phyloP scores from a whole-genome alignment of 2,113 vertebrate genomes.

The Hippolais icterina region DNA sequence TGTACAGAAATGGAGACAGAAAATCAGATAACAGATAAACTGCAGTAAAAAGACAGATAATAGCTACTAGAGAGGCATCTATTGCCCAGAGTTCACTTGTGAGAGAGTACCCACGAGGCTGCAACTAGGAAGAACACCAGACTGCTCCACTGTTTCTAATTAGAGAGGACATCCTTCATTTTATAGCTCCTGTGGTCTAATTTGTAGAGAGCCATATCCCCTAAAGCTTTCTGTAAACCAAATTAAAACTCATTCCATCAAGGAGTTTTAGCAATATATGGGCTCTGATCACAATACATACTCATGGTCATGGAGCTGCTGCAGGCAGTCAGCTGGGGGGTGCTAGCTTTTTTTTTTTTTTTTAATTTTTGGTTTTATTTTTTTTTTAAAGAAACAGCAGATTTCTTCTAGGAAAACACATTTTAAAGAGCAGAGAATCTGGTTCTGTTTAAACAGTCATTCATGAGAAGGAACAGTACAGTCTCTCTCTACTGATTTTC shows the following conservation, averaged over 20 bases:
- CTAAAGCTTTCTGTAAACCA: constrained; percentile 66
- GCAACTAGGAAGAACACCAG: constrained; percentile 41
- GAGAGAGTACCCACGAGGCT: constrained; percentile 11
- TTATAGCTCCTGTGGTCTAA: constrained; percentile 65
- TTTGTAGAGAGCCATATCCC: constrained; percentile 58
- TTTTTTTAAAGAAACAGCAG: not conserved
- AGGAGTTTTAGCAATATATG: constrained; percentile 37
- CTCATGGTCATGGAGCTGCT: not conserved
- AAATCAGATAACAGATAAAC: not conserved
- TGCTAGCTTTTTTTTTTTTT: not conserved
- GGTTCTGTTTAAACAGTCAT: constrained; percentile 32
- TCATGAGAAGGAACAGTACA: not conserved
- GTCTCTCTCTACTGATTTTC: not conserved
- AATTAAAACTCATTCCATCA: constrained; percentile 69
- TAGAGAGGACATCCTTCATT: constrained; percentile 67
- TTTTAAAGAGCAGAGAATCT: constrained; percentile 16
- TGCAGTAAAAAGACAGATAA: not conserved
- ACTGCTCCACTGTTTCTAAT: constrained; percentile 60
- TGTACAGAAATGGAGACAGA: not conserved
- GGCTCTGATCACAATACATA: constrained; percentile 32
- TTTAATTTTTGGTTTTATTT: not conserved
- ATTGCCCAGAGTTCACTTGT: constrained; percentile 3
- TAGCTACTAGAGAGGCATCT: not conserved
- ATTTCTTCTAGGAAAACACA: constrained; percentile 28
- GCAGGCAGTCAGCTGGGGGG: not conserved